Base-by-base conservation (phyloP, 2,113 vertebrate species). In the Gulo gulo region DNA sequence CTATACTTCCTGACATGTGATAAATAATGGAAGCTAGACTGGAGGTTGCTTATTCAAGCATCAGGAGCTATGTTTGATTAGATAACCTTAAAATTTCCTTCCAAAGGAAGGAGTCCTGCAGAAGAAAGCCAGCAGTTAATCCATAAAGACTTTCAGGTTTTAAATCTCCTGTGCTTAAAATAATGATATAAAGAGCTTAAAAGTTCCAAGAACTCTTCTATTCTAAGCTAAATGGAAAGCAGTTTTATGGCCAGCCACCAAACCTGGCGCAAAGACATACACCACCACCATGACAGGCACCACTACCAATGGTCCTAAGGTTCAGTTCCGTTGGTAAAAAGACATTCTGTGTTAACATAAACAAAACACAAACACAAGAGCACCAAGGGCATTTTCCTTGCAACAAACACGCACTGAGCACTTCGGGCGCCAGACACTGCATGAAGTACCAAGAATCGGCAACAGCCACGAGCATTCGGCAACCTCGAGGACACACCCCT, bases 161-260 rank as follows among this genome's bases (percentile, higher is more conserved):
- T 95, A 89, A 83, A 88, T 71, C 65, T 76, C 57, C 47, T 16
- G 52, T 50, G 63, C 14, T 92, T 97, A 80, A 95, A 80, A 96
- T 86, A 80, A 59, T 88, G 73, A 95, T 39, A 95, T 14, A 61
- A 82, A 79, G 7, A 52, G 67, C 14, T 39, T 57, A 94, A 61
- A 92, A 82, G 42, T 82, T 92, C 79, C 29, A 47, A 91, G 18
- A 67, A 80, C 6, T 45, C n/a, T 47, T 97, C 55, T 57, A 83
- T 47, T 97, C 55, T 57, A 83, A 94, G 31, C 42, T 74, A 73
- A 73, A 88, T 81, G 63, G 84, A 96, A 96, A 95, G 31, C 31
- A 73, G 20, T 71, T 95, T 91, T 81, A 85, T 36, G 29, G 50
- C 47, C 57, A 86, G 74, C 36, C 94, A 91, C 45, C 50, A 76